Conservation (phyloP, 2,113 vertebrate species). For the Proterorhinus semilunaris region DNA sequence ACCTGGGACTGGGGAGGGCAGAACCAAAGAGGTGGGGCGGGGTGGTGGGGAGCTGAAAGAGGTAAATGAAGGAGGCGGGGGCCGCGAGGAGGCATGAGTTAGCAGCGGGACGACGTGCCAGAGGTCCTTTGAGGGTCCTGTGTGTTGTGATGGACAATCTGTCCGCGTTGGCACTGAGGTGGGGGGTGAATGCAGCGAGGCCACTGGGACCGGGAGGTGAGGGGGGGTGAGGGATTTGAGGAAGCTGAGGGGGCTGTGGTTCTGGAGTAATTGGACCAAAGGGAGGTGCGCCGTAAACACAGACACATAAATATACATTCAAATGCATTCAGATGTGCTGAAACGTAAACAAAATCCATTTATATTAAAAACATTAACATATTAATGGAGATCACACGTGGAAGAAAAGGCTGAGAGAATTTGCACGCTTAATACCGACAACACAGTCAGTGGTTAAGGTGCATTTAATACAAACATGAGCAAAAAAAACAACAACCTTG, state of each 20-base stretch:
- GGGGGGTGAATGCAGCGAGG: constrained; percentile 36
- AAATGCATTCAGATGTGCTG: constrained; percentile 26
- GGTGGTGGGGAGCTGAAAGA: constrained; percentile 22
- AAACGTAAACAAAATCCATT: constrained; percentile 3
- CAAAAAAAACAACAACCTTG: neutral
- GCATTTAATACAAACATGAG: neutral
- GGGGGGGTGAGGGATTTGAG: constrained; percentile 64
- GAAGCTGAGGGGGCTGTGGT: constrained; percentile 58
- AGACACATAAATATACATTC: constrained; percentile 36
- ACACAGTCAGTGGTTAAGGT: neutral
- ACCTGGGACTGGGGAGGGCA: constrained; percentile 75
- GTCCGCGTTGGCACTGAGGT: constrained; percentile 19
- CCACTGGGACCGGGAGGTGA: constrained; percentile 66
- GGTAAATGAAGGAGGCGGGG: constrained; percentile 51
- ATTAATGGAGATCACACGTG: constrained; percentile 16
- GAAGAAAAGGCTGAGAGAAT: constrained; percentile 6
- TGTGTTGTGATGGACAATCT: constrained; percentile 64
- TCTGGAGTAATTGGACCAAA: constrained; percentile 77
- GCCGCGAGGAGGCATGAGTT: constrained; percentile 27
- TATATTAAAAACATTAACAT: constrained; percentile 23
- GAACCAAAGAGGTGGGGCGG: constrained; percentile 16
- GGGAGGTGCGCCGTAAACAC: constrained; percentile 67
- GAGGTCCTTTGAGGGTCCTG: constrained; percentile 49
- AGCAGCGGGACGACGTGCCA: constrained; percentile 38
- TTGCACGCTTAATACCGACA: neutral